Conservation (phyloP, 2,113 vertebrate species). For the Acanthochromis polyacanthus region DNA sequence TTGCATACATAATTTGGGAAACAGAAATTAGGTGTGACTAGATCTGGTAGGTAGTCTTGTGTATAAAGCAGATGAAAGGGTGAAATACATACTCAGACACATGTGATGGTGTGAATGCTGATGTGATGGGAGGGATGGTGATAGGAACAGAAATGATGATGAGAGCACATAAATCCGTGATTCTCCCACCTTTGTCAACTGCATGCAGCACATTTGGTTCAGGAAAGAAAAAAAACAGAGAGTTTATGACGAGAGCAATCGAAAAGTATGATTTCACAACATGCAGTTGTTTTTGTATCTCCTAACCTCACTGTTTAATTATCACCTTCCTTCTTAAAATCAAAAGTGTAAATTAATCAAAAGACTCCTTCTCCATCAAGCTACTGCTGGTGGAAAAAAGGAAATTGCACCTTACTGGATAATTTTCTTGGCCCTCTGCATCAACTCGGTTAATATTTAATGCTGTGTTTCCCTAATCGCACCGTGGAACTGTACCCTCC, state of each 20-base stretch:
- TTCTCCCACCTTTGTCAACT: slow-evolving; percentile 88
- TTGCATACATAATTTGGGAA: slow-evolving; percentile 67
- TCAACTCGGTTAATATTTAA: slow-evolving; percentile 54
- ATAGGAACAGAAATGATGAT: slow-evolving; percentile 68
- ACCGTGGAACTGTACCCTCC: slow-evolving; percentile 11
- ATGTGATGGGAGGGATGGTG: slow-evolving; percentile 64
- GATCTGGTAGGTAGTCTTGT: slow-evolving; percentile 19
- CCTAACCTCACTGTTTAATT: slow-evolving; percentile 28
- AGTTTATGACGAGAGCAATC: slow-evolving; percentile 26
- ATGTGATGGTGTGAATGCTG: slow-evolving; percentile 72
- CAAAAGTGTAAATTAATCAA: slow-evolving; percentile 27
- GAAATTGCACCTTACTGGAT: slow-evolving; percentile 7
- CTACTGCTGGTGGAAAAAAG: slow-evolving; percentile 17
- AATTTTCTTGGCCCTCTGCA: slow-evolving; percentile 42
- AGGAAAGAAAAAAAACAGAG: slow-evolving; percentile 28
- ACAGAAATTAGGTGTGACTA: slow-evolving; percentile 67
- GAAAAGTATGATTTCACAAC: slow-evolving; percentile 23
- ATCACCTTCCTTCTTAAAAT: slow-evolving; percentile 36
- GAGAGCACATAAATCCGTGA: slow-evolving; percentile 57
- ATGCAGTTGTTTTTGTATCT: slow-evolving; percentile 2
- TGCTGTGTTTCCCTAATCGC: slow-evolving; percentile 31
- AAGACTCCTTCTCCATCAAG: slow-evolving; percentile 16
- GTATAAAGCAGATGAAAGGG: slow-evolving; percentile 56
- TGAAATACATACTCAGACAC: slow-evolving; percentile 75
- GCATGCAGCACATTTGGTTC: slow-evolving; percentile 47